phyloP scores from a whole-genome alignment of 2,888 invertebrate genomes.

The Harpalus rubripes region DNA sequence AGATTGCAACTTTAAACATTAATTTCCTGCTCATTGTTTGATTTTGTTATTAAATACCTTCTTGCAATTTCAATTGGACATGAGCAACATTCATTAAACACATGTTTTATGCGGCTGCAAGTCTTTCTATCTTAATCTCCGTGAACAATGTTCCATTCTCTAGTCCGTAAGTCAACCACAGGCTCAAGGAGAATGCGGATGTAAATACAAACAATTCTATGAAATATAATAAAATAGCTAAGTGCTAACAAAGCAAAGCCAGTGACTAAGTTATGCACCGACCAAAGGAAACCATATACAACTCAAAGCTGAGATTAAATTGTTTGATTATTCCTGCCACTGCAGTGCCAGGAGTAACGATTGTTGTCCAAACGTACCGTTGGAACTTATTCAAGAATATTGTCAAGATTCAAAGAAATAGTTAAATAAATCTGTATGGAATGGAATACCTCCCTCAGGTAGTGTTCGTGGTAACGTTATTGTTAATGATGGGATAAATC shows the following conservation, averaged over 20 bases:
- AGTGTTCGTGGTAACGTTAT: too few species aligned
- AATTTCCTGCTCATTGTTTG: not conserved
- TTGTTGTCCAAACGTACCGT: conserved; percentile 8
- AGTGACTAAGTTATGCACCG: conserved; percentile 46
- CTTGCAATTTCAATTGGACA: not conserved
- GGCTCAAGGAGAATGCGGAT: conserved; percentile 32
- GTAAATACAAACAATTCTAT: conserved; percentile 43
- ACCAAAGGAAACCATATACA: conserved; percentile 6
- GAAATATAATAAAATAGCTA: conserved; percentile 50
- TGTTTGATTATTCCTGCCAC: conserved; percentile 11
- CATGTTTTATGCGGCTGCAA: conserved; percentile 23
- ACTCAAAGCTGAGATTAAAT: conserved; percentile 5
- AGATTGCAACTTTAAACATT: too few species aligned
- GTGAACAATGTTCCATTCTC: conserved; percentile 22
- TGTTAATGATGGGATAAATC: too few species aligned
- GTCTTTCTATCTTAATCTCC: conserved; percentile 37
- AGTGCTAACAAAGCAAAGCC: conserved; percentile 32
- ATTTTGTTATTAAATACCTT: not conserved
- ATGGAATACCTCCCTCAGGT: too few species aligned
- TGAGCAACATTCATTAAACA: conserved; percentile 37
- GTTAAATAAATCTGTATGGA: too few species aligned
- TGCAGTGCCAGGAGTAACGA: conserved; percentile 24
- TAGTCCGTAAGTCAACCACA: conserved; percentile 17
- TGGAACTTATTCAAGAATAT: conserved; percentile 11
- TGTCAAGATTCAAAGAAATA: not conserved